Evolutionary conservation across 1,140 invertebrate genomes (phyloP), one percentile per base, ranked within the genome.

Genomic region (Anastrepha obliqua): DNA sequence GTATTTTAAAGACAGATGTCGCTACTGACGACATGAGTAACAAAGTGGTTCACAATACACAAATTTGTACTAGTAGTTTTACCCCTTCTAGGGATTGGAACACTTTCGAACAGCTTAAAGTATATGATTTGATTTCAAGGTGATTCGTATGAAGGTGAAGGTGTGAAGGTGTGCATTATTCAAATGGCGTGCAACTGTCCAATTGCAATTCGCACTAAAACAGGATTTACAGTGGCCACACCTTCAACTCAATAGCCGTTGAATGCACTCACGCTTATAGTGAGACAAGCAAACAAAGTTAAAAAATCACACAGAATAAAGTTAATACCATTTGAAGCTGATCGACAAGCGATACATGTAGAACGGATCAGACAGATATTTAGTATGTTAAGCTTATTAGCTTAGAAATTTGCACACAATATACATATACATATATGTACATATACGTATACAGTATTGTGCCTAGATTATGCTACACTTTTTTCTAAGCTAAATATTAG

Each of bases 121-220:
- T 67, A 51, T 55, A 6, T 55, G 11, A 39, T 81, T 13, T 42
- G 6, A 7, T n/a, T 55, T 55, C 74, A 81, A 81, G 51, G 74
- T n/a, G n/a, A 81, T 7, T 55, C 74, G 47, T 55, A 55, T 20
- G 47, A 81, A 47, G 74, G 74, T 55, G 74, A n/a, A n/a, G n/a
- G n/a, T n/a, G n/a, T n/a, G n/a, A n/a, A n/a, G n/a, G n/a, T n/a
- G 67, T 74, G 74, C 47, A 20, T 13, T 81, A 3, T 8, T 9
- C n/a, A 81, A 81, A 29, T 81, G 47, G 47, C 47, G 8, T 29
- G 13, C n/a, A 47, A 55, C 20, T 47, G 74, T 81, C 6, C 47
- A n/a, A 55, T 55, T 15, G n/a, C 20, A 81, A 29, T 81, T 81
- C 74, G 74, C 74, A 81, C 74, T 81, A 81, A 81, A 81, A 81